Percentiles rank a stretch among this genome's conserved stretches.
Evolutionary conservation across 1,140 invertebrate genomes (phyloP).

Genomic region (Ditylenchus dipsaci): DNA sequence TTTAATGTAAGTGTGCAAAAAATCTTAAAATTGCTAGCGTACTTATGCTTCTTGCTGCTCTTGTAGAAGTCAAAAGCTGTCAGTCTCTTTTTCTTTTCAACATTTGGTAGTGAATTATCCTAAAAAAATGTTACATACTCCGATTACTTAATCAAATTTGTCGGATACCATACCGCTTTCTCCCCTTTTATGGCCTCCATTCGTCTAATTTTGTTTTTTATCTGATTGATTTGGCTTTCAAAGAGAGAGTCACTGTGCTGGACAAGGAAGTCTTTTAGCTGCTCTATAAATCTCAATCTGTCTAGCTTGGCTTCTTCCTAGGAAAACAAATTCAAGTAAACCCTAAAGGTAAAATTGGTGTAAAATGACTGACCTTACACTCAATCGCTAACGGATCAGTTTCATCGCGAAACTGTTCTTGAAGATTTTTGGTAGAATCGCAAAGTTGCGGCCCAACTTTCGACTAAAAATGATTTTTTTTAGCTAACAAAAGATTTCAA

Average conservation of each 20-base stretch:
- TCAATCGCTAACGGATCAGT: background rate
- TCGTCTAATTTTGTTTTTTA: conserved; percentile 15
- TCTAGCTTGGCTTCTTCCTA: background rate
- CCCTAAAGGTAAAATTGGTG: too few species aligned
- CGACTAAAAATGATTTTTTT: too few species aligned
- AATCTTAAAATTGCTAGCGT: background rate
- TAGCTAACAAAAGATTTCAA: too few species aligned
- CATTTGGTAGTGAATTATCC: conserved; percentile 3
- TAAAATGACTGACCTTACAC: too few species aligned
- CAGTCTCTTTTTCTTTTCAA: background rate
- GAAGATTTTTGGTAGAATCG: background rate
- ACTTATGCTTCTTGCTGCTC: background rate
- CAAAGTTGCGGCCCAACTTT: too few species aligned
- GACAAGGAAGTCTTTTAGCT: conserved; percentile 7
- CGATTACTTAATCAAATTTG: background rate
- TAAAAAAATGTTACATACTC: background rate
- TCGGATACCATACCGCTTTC: background rate
- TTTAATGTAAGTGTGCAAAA: background rate
- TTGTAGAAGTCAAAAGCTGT: conserved; percentile 7
- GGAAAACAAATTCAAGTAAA: too few species aligned
- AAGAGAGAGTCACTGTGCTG: conserved; percentile 8
- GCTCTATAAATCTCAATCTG: background rate
- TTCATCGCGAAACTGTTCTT: background rate
- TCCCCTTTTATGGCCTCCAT: background rate
- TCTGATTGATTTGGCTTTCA: conserved; percentile 1